phyloP scores from a whole-genome alignment of 2,113 vertebrate species.

The Lipophrys pholis region DNA sequence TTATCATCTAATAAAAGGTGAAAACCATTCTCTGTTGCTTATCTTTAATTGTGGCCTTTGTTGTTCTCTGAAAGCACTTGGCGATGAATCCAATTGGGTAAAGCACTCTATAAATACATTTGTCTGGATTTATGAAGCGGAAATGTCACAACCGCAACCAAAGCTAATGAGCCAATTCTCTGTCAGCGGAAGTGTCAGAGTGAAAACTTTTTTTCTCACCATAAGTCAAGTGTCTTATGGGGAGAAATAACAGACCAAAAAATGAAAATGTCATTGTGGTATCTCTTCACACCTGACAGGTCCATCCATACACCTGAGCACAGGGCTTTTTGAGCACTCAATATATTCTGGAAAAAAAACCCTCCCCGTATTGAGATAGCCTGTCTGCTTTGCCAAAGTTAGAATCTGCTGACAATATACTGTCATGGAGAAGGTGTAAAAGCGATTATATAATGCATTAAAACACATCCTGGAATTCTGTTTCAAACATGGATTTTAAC shows the following conservation, averaged over 20 bases:
- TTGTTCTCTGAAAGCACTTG: constrained; percentile 41
- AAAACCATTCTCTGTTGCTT: neutral
- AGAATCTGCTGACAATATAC: constrained; percentile 46
- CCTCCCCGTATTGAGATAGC: constrained; percentile 20
- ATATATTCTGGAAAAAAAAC: constrained; percentile 42
- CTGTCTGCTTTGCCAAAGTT: constrained; percentile 45
- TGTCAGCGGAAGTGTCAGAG: constrained; percentile 55
- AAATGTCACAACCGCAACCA: constrained; percentile 59
- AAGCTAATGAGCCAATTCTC: constrained; percentile 66
- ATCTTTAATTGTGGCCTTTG: constrained; percentile 11
- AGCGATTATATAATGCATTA: constrained; percentile 22
- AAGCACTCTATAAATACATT: constrained; percentile 55
- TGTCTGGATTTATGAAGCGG: constrained; percentile 50
- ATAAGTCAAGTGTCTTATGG: constrained; percentile 62
- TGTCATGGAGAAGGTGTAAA: constrained; percentile 35
- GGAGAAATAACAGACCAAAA: constrained; percentile 55
- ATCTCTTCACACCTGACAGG: constrained; percentile 64
- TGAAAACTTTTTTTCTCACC: constrained; percentile 37
- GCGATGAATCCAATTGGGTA: constrained; percentile 38
- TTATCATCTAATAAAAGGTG: neutral
- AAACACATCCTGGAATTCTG: neutral
- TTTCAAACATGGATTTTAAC: constrained; percentile 1
- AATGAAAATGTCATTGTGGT: constrained; percentile 68
- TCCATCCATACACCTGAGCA: constrained; percentile 48
- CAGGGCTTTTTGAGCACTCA: constrained; percentile 39